A percentile compares a stretch with the other conserved stretches of the same genome.
phyloP scores from a whole-genome alignment of 2,888 invertebrate species.

The Autographa pulchrina region DNA sequence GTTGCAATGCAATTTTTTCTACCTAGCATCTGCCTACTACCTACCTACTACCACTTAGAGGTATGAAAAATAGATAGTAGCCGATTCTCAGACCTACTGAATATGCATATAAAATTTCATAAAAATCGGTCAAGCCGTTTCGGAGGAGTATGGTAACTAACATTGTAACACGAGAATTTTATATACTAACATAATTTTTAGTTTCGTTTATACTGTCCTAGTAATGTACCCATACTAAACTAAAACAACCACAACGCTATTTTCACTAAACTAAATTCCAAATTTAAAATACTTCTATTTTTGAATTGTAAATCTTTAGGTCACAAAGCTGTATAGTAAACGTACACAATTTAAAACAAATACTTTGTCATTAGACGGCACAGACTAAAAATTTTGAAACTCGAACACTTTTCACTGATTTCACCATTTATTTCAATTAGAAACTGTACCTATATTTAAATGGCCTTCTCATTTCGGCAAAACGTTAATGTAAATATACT shows the following conservation, averaged over 20 bases:
- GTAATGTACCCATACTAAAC: too few species aligned
- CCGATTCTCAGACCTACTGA: too few species aligned
- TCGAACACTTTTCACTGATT: constrained; percentile 1
- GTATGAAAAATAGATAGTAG: too few species aligned
- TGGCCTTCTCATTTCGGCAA: constrained; percentile 70
- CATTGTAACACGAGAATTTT: too few species aligned
- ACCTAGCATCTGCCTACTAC: too few species aligned
- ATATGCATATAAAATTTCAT: too few species aligned
- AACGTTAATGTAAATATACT: constrained; percentile 67
- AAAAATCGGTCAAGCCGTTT: too few species aligned
- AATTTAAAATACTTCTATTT: background rate
- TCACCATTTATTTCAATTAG: constrained; percentile 15
- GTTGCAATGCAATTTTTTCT: too few species aligned
- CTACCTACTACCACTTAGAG: too few species aligned
- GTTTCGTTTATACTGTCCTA: too few species aligned
- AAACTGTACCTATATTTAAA: constrained; percentile 68
- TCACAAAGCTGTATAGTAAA: background rate
- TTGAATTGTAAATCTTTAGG: background rate
- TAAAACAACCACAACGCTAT: background rate
- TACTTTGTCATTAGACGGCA: background rate
- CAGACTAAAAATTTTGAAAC: background rate
- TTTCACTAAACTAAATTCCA: background rate
- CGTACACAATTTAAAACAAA: background rate
- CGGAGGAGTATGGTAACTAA: too few species aligned
- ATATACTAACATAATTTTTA: background rate